Conservation (phyloP, 2,888 invertebrate species). For the Drosophila conformis region DNA sequence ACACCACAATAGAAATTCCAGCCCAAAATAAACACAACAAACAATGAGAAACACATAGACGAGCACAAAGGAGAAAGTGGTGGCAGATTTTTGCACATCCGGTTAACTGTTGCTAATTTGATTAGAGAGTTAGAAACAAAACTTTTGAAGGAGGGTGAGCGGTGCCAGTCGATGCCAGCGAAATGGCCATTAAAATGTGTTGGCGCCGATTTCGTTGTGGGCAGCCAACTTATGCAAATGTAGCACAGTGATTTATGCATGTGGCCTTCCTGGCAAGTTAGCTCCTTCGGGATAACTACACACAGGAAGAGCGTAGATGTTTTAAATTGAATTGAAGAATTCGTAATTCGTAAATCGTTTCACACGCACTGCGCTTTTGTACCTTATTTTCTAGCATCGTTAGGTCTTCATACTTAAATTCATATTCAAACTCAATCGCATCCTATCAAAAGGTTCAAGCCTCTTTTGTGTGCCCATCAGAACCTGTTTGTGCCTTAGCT, state of each 20-base stretch:
- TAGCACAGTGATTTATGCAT: conserved; percentile 58
- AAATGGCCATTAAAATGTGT: conserved; percentile 45
- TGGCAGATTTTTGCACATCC: conserved; percentile 71
- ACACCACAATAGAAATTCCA: conserved; percentile 48
- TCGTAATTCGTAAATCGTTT: conserved; percentile 45
- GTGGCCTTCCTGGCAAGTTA: conserved; percentile 39
- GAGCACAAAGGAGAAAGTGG: conserved; percentile 46
- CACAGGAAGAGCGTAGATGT: conserved; percentile 12
- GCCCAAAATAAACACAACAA: conserved; percentile 45
- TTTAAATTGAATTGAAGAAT: conserved; percentile 54
- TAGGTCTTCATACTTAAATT: conserved; percentile 41
- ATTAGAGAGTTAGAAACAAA: conserved; percentile 72
- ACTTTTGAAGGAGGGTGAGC: conserved; percentile 11
- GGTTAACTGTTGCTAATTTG: conserved; percentile 83
- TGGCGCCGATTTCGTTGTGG: conserved; percentile 55
- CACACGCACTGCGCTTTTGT: conserved; percentile 71
- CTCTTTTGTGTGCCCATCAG: conserved; percentile 44
- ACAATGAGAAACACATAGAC: conserved; percentile 43
- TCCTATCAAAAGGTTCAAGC: conserved; percentile 63
- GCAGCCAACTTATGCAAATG: conserved; percentile 75
- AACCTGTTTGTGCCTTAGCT: conserved; percentile 56
- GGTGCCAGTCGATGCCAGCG: conserved; percentile 16
- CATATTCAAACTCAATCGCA: conserved; percentile 67
- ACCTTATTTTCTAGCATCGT: conserved; percentile 28
- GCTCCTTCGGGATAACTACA: conserved; percentile 55